These are phyloP conservation scores for Percina caprodes DNA, from an alignment of 2,113 vertebrate species.

Conservation along the genomic window DNA sequence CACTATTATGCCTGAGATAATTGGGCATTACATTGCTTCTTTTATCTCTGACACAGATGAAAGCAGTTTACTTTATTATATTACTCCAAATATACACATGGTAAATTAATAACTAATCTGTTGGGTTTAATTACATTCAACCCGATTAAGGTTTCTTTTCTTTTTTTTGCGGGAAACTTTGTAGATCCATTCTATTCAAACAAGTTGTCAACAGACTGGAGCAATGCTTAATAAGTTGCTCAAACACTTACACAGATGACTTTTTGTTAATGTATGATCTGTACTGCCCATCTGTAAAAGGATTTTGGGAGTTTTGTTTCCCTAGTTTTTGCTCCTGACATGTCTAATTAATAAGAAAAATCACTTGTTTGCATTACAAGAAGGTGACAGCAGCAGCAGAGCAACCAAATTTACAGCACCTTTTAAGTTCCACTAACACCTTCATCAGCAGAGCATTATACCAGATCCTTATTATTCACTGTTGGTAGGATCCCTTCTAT, in stretches of 20 bases:
- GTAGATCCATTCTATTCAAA: background rate
- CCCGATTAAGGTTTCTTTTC: background rate
- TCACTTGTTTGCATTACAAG: background rate
- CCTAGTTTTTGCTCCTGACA: background rate
- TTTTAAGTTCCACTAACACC: background rate
- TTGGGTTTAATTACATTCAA: background rate
- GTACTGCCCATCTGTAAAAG: background rate
- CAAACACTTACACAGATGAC: background rate
- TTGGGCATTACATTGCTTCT: background rate
- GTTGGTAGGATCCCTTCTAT: slow-evolving; percentile 7
- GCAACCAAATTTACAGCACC: background rate
- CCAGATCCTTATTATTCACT: slow-evolving; percentile 40
- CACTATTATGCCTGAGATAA: background rate
- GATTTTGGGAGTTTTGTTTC: background rate
- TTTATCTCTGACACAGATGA: background rate
- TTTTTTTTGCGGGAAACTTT: background rate
- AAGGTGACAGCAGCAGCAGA: slow-evolving; percentile 8
- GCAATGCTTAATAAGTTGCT: background rate
- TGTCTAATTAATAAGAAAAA: background rate
- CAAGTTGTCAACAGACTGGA: background rate
- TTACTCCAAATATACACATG: background rate
- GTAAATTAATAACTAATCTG: background rate
- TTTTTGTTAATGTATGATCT: no score
- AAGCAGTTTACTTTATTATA: background rate
- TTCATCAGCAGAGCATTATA: background rate